These are phyloP conservation scores for Tichodroma muraria DNA, from an alignment of 2,113 vertebrate genomes.

Conservation along the genomic window DNA sequence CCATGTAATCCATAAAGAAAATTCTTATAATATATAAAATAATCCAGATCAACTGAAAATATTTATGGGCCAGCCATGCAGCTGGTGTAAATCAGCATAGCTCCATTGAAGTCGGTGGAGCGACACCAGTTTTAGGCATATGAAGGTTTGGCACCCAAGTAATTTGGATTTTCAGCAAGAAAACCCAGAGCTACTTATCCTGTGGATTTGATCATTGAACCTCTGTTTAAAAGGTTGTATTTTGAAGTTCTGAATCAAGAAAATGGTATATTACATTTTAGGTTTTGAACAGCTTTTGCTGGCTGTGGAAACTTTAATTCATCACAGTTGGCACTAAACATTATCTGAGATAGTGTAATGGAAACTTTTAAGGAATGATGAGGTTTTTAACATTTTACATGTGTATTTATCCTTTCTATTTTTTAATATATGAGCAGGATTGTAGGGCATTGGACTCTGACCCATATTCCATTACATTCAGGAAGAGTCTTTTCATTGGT, in stretches of 20 bases:
- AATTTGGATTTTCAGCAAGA: conserved; percentile 50
- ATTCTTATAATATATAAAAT: conserved; percentile 49
- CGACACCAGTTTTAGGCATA: background rate
- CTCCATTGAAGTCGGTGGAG: background rate
- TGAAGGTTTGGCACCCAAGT: conserved; percentile 44
- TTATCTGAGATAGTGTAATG: conserved; percentile 58
- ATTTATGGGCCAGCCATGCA: conserved; percentile 39
- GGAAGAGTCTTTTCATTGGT: background rate
- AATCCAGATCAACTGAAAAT: conserved; percentile 58
- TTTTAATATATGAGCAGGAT: conserved; percentile 20
- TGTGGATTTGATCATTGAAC: conserved; percentile 60
- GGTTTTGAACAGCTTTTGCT: conserved; percentile 37
- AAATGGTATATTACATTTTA: conserved; percentile 19
- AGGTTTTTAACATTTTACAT: conserved; percentile 55
- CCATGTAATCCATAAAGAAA: conserved; percentile 53
- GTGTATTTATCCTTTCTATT: conserved; percentile 41
- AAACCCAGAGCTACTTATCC: conserved; percentile 58
- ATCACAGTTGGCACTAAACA: conserved; percentile 33
- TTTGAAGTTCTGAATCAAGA: conserved; percentile 45
- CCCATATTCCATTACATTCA: background rate
- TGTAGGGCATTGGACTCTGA: background rate
- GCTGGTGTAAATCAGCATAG: conserved; percentile 56
- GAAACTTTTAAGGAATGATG: conserved; percentile 46
- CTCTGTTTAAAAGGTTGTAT: conserved; percentile 48
- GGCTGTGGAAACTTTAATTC: conserved; percentile 60